Evolutionary conservation across 2,888 invertebrate species (phyloP), one percentile per base, ranked within the genome.

Genomic region (Ophion ellenae): DNA sequence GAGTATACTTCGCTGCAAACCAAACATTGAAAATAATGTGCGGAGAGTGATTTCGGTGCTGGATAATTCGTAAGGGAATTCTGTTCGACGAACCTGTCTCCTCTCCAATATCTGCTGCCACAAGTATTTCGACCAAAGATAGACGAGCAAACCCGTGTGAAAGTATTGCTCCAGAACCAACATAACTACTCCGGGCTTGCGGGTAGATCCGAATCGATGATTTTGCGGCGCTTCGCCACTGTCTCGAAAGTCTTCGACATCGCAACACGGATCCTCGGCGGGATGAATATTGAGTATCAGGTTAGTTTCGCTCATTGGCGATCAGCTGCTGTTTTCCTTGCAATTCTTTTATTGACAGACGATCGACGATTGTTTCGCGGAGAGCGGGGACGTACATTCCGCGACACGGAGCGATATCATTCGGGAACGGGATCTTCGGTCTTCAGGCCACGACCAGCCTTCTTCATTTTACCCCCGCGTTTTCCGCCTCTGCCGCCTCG

Each of bases 121-220:
- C 69, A 84, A 66, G 66, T 86, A 86, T 71, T 86, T 86, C 53
- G 84, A 84, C 86, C 86, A 84, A 32, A 86, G 32, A 70, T 84
- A 84, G 10, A 77, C 74, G 59, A 86, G 73, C 20, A 84, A 66
- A 47, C 86, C 74, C 45, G 84, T 81, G 40, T 59, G 84, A 53
- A 78, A 81, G 32, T 86, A 81, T 81, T 84, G 64, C 40, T 86
- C 84, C 47, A 81, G 77, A 17, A 86, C 66, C 64, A 84, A 73
- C 86, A 84, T 84, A 36, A 73, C 69, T 53, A 69, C 9, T 28
- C 45, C 28, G 57, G 4, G 63, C 67, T 76, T 14, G 9, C 24
- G 11, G 63, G 7, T 61, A 36, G 14, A 14, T 10, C 32, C 11
- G 32, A 24, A 61, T 63, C 17, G 14, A 69, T 63, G 24, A 57